Conservation (phyloP, 2,888 invertebrate genomes). For the Amaurobius ferox region DNA sequence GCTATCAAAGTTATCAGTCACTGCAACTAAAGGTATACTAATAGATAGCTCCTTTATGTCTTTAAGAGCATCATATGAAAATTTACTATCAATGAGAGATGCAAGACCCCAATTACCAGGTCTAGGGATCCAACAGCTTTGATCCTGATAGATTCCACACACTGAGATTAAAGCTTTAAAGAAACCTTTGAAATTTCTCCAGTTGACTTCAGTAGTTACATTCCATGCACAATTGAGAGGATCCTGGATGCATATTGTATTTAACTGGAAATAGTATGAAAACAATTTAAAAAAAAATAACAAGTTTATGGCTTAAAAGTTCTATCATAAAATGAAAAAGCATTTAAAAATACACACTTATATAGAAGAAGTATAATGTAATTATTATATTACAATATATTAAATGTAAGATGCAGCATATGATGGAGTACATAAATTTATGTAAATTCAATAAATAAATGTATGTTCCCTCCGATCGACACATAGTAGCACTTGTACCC, state of each 20-base stretch:
- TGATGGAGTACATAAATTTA: too few relatives aligned
- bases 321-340: too few relatives aligned
- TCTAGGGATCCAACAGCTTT: not conserved
- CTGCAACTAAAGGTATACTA: not conserved
- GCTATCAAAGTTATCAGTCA: too few relatives aligned
- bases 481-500: too few relatives aligned
- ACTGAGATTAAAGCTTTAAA: slow-evolving; percentile 5
- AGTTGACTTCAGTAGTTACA: slow-evolving; percentile 33
- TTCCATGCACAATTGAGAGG: slow-evolving; percentile 37
- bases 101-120: not conserved
- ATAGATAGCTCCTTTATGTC: not conserved
- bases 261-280: slow-evolving; percentile 46
- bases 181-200: slow-evolving; percentile 34
- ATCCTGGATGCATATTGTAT: slow-evolving; percentile 38
- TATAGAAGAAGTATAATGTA: too few relatives aligned
- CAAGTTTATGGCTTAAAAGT: too few relatives aligned
- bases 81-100: not conserved
- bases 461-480: too few relatives aligned
- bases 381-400: too few relatives aligned
- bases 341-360: too few relatives aligned
- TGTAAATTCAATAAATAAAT: too few relatives aligned
- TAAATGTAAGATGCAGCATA: too few relatives aligned
- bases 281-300: too few relatives aligned
- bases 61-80: not conserved
- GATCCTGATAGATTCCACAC: slow-evolving; percentile 12